Evolutionary conservation across 2,113 vertebrate species (phyloP).

Genomic region (Phocoena sinus): DNA sequence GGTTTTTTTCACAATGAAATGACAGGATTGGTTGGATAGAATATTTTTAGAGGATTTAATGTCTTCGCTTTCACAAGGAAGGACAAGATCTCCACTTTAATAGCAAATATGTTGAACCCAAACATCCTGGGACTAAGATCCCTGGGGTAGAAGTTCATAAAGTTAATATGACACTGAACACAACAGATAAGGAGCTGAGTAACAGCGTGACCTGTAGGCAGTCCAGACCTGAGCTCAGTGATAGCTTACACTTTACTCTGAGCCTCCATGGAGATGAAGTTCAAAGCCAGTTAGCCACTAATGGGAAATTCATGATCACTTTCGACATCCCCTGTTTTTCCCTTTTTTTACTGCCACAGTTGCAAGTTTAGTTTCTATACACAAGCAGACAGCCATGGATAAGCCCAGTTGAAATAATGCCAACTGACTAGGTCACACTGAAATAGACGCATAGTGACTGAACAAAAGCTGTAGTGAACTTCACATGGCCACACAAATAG

Average conservation of each 20-base stretch:
- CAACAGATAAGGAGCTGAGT: background rate
- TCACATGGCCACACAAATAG: background rate
- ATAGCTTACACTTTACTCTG: background rate
- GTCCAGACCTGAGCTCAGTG: background rate
- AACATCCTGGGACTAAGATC: background rate
- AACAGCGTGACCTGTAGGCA: background rate
- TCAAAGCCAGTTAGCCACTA: constrained; percentile 37
- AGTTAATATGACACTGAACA: background rate
- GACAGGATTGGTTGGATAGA: background rate
- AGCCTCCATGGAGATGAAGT: constrained; percentile 46
- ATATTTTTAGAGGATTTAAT: background rate
- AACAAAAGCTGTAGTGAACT: background rate
- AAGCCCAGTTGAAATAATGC: constrained; percentile 30
- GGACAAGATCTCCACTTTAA: background rate
- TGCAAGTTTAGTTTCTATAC: constrained; percentile 59
- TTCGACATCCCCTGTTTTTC: constrained; percentile 48
- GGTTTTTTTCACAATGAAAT: background rate
- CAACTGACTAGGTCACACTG: background rate
- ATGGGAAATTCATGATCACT: constrained; percentile 51
- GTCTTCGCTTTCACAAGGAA: background rate
- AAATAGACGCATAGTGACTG: background rate
- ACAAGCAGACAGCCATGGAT: constrained; percentile 43
- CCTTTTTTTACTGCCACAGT: constrained; percentile 63
- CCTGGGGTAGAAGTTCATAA: background rate
- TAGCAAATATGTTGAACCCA: background rate